Evolutionary conservation across 2,797 vertebrate genomes (phyloP).

Genomic region (Antrozous pallidus): DNA sequence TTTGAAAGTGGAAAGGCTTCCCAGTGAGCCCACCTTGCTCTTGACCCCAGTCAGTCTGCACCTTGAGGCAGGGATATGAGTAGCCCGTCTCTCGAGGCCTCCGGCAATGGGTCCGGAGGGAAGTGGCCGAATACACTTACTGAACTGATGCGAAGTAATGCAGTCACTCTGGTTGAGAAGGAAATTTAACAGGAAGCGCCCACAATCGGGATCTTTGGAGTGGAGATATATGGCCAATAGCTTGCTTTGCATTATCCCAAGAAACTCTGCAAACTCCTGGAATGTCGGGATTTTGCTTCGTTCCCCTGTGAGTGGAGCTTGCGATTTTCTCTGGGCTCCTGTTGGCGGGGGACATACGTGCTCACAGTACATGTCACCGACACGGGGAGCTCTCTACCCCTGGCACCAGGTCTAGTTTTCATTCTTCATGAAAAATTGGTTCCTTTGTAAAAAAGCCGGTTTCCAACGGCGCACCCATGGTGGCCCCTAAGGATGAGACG

Average conservation of each 20-base stretch:
- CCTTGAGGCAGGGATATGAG: not conserved
- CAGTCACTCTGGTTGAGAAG: constrained; percentile 20
- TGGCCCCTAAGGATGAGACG: not conserved
- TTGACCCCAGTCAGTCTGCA: not conserved
- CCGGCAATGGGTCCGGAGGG: not conserved
- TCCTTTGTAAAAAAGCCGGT: not conserved
- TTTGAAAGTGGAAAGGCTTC: not conserved
- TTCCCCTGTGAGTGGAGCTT: not conserved
- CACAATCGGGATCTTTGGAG: not conserved
- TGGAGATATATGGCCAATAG: not conserved
- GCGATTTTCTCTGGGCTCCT: not conserved
- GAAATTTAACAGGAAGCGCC: not conserved
- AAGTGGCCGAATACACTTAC: not conserved
- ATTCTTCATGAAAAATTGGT: not conserved
- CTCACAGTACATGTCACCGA: not conserved
- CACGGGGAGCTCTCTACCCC: not conserved
- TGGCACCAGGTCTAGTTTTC: not conserved
- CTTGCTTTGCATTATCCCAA: not conserved
- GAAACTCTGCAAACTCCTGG: not conserved
- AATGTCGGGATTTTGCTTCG: not conserved
- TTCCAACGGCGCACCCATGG: not conserved
- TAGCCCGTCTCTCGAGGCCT: not conserved
- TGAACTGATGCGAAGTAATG: not conserved
- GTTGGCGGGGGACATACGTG: not conserved
- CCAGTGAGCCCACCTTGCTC: not conserved